Percentiles rank a stretch among this genome's conserved stretches.
These are phyloP conservation scores for Siphlonurus alternatus DNA, from an alignment of 2,888 invertebrate species.

Conservation along the genomic window DNA sequence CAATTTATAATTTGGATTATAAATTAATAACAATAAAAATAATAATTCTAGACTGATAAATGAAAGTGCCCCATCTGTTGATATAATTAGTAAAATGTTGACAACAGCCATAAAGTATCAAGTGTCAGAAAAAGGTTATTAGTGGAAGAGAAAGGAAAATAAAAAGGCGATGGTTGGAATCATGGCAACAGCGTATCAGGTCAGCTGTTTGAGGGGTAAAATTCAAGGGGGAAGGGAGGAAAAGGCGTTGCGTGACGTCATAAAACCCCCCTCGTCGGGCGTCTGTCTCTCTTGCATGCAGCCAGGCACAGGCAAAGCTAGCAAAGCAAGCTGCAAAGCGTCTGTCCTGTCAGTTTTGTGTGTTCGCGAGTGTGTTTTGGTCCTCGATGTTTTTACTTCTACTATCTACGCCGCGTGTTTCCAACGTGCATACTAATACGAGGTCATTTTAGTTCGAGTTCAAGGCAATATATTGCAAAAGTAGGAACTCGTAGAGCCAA, in stretches of 20 bases:
- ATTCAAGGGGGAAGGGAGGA: background rate
- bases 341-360: background rate
- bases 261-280: background rate
- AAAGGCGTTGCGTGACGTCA: background rate
- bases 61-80: background rate
- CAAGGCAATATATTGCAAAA: background rate
- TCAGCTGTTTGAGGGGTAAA: background rate
- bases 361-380: background rate
- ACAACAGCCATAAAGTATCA: background rate
- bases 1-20: too few relatives aligned
- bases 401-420: background rate
- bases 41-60: too few relatives aligned
- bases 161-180: background rate
- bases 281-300: too few relatives aligned
- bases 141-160: background rate
- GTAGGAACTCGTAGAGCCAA: background rate
- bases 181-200: background rate
- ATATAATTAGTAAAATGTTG: background rate
- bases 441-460: background rate
- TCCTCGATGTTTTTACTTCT: background rate
- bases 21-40: too few relatives aligned
- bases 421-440: background rate
- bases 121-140: background rate
- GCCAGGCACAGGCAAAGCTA: too few relatives aligned
- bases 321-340: background rate